A percentile compares a stretch with the other conserved stretches of the same genome.
These are phyloP conservation scores for Ornithoptera priamus DNA, from an alignment of 2,888 invertebrate genomes.

Conservation along the genomic window DNA sequence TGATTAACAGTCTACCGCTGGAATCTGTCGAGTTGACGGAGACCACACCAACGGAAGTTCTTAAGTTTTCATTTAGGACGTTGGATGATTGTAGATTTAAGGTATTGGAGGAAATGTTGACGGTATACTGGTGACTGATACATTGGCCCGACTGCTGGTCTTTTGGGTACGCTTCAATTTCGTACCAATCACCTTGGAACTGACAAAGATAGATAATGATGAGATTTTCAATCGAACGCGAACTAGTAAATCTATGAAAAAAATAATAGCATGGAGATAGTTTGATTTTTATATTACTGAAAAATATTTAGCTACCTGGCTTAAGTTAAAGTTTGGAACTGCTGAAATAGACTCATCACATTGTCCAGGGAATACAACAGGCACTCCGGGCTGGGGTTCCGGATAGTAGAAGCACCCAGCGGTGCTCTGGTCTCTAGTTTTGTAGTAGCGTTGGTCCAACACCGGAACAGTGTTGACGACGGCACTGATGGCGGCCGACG, in stretches of 20 bases:
- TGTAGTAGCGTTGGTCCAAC: constrained; percentile 46
- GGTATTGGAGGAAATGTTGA: constrained; percentile 33
- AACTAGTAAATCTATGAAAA: too few species aligned
- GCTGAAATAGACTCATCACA: constrained; percentile 42
- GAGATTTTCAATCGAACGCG: too few species aligned
- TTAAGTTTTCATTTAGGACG: constrained; percentile 44
- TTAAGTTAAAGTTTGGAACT: constrained; percentile 37
- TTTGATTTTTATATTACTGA: too few species aligned
- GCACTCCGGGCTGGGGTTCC: constrained; percentile 41
- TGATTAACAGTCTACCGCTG: constrained; percentile 47
- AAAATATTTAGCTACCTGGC: constrained; percentile 25
- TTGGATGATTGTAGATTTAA: constrained; percentile 44
- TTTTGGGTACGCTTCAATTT: constrained; percentile 57
- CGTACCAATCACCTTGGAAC: constrained; percentile 59
- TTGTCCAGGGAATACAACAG: constrained; percentile 50
- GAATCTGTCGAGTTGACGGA: constrained; percentile 38
- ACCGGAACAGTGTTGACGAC: constrained; percentile 42
- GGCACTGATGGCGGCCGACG: constrained; percentile 40
- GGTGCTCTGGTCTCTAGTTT: constrained; percentile 40
- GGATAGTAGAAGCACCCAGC: constrained; percentile 56
- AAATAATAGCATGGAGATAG: too few species aligned
- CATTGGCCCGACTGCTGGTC: constrained; percentile 50
- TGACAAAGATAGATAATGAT: constrained; percentile 33
- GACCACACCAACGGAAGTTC: constrained; percentile 38
- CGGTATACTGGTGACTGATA: constrained; percentile 44